Evolutionary conservation across 2,797 vertebrate genomes (phyloP).

Genomic region (Sitta carolinensis): DNA sequence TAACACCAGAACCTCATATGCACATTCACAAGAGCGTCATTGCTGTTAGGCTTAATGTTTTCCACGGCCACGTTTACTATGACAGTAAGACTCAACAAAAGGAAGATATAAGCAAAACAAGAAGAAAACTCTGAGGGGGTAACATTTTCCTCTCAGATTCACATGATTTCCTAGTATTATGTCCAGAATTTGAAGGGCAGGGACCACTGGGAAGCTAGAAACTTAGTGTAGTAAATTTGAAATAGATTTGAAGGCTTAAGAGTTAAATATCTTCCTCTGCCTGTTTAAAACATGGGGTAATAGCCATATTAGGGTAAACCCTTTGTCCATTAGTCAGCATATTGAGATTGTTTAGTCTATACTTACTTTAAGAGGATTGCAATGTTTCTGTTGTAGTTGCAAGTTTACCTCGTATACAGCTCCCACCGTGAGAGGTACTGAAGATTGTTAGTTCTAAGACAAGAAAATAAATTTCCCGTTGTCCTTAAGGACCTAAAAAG

Average conservation of each 20-base stretch:
- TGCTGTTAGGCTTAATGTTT: background rate
- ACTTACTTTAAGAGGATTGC: background rate
- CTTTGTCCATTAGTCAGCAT: background rate
- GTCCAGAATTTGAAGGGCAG: background rate
- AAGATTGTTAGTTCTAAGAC: background rate
- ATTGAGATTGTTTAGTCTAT: background rate
- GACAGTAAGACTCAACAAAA: background rate
- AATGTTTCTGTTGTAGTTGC: background rate
- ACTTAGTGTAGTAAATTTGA: background rate
- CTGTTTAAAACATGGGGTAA: background rate
- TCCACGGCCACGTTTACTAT: background rate
- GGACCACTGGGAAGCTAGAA: background rate
- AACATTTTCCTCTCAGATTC: background rate
- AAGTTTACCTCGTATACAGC: background rate
- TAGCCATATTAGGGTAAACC: background rate
- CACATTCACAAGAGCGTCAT: background rate
- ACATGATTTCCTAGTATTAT: background rate
- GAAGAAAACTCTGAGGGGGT: background rate
- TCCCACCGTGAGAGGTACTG: background rate
- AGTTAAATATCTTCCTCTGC: background rate
- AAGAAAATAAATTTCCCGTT: background rate
- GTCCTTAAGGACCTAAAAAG: background rate
- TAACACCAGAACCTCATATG: background rate
- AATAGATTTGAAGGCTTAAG: background rate
- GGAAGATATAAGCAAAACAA: background rate